Percentiles rank a stretch among this genome's conserved stretches.
Conservation (phyloP, 2,113 vertebrate species). For the Ophthalmolycus amberensis region DNA sequence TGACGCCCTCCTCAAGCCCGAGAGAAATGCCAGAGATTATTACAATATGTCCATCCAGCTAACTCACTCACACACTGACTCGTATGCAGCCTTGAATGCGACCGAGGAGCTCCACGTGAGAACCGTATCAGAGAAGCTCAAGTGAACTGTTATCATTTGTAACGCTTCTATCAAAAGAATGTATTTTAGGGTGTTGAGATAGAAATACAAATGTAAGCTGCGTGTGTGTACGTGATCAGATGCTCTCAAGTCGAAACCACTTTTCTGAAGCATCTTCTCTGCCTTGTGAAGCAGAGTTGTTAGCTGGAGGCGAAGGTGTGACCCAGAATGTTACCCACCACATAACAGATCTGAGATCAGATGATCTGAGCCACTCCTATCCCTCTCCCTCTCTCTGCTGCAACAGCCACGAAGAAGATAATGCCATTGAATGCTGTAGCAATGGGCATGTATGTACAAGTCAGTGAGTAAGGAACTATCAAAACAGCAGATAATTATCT, state of each 20-base stretch:
- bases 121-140: neutral
- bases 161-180: neutral
- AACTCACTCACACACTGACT: constrained; percentile 18
- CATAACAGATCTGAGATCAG: constrained; percentile 37
- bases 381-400: neutral
- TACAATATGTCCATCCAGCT: neutral
- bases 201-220: neutral
- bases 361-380: constrained; percentile 9
- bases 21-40: constrained; percentile 19
- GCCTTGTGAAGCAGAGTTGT: neutral
- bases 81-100: constrained; percentile 17
- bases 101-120: neutral
- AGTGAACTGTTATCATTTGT: neutral
- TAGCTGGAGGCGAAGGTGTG: constrained; percentile 41
- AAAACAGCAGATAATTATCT: neutral
- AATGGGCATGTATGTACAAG: constrained; percentile 3
- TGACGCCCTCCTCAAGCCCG: neutral
- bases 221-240: neutral
- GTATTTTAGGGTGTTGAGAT: neutral
- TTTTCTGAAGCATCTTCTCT: neutral
- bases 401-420: neutral
- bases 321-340: constrained; percentile 12
- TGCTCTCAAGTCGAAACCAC: neutral
- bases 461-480: neutral
- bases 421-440: constrained; percentile 2